These are phyloP conservation scores for Oscheius sp. DNA, from an alignment of 2,888 invertebrate genomes.

Conservation along the genomic window DNA sequence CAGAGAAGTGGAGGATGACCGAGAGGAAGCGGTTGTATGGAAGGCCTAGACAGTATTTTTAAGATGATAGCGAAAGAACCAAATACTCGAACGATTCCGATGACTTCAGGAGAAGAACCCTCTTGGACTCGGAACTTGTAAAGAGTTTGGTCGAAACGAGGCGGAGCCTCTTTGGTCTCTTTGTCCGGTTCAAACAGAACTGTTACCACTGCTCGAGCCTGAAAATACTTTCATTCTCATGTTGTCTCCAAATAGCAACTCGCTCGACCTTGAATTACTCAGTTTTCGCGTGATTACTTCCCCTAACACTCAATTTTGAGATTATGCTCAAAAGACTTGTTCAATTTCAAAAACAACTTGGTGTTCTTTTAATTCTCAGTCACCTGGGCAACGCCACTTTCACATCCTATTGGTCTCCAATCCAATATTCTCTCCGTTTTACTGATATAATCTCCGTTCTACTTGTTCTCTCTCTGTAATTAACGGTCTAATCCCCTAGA, in stretches of 20 bases:
- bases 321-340: no score
- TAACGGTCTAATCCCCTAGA: neutral
- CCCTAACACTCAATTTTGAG: no score
- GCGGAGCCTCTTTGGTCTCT: slow-evolving; percentile 40
- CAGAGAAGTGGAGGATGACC: slow-evolving; percentile 40
- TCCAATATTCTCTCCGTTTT: no score
- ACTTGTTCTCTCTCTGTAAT: neutral
- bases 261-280: neutral
- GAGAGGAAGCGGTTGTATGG: slow-evolving; percentile 47
- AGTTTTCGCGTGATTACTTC: no score
- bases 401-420: no score
- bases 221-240: neutral
- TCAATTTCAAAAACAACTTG: no score
- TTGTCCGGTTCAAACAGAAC: slow-evolving; percentile 47
- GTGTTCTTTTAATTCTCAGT: no score
- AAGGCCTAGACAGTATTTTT: slow-evolving; percentile 42
- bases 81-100: slow-evolving; percentile 50
- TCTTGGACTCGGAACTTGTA: slow-evolving; percentile 50
- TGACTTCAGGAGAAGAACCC: slow-evolving; percentile 50
- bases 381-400: no score
- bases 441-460: no score
- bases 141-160: slow-evolving; percentile 50
- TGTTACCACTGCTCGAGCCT: slow-evolving; percentile 53
- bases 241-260: neutral
- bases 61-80: neutral